Evolutionary conservation across 2,888 invertebrate species (phyloP), one percentile per base, ranked within the genome.

Genomic region (Drosophila paramelanica): DNA sequence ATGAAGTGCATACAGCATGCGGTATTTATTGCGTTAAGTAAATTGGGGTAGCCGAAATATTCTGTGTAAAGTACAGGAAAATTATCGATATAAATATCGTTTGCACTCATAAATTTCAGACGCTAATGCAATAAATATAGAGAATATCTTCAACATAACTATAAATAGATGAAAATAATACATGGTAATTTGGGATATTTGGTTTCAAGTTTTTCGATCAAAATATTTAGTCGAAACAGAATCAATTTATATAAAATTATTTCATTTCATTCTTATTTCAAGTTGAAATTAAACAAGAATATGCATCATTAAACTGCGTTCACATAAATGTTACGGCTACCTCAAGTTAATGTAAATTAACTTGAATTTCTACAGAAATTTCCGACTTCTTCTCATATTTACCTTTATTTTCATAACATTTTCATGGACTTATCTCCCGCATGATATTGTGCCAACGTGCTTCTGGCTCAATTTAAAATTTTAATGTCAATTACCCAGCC

Each of bases 401-500:
- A 43, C 31, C 64, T 14, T 36, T n/a, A 31, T 45, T 51, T 42
- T 36, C 39, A 41, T 55, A 39, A 17, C 52, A 31, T 38, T 46
- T 45, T 38, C 51, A 27, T 51, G 31, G 25, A 45, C 25, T 41
- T 65, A 65, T 65, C 45, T 20, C n/a, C 23, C 17, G 20, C 27
- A 10, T 27, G 41, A 38, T 38, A 49, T 41, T 43, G 25, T 53
- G 39, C 31, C 33, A 45, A 66, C 47, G 41, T 72, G 55, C 60
- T 58, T 58, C 58, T 45, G 42, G 49, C 52, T 60, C 53, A 52
- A 49, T 68, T 74, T 79, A 62, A 74, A 74, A 75, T 68, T 79
- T 79, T 68, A 56, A 79, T 74, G 75, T 52, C 76, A 79, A 74
- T 74, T 79, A 74, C 36, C 56, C 75, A 58, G 43, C 56, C 75